phyloP scores from a whole-genome alignment of 2,113 vertebrate species.

The Nesoenas mayeri region DNA sequence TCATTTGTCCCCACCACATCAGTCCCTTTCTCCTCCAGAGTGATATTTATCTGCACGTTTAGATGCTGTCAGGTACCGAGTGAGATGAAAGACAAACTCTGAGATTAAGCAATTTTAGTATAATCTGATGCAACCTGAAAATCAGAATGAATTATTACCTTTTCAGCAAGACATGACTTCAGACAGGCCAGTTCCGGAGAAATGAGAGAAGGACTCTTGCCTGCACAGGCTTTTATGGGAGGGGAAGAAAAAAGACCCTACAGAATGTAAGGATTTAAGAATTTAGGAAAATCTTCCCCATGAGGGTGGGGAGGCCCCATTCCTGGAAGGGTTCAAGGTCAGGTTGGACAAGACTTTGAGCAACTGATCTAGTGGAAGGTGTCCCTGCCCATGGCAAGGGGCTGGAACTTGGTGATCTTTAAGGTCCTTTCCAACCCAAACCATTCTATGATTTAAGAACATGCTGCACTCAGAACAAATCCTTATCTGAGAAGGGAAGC shows the following conservation, averaged over 20 bases:
- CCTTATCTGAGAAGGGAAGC: not conserved
- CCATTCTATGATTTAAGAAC: not conserved
- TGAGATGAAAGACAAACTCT: not conserved
- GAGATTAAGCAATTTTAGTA: not conserved
- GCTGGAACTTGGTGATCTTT: too few species aligned
- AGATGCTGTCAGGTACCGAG: not conserved
- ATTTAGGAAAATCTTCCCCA: too few species aligned
- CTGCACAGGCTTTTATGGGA: not conserved
- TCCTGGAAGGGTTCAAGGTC: too few species aligned
- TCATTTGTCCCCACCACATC: not conserved
- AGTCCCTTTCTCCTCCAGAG: not conserved
- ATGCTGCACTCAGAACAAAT: not conserved
- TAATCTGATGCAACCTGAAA: conserved; percentile 15
- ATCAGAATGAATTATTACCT: conserved; percentile 9
- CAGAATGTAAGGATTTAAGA: not conserved
- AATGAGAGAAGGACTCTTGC: not conserved
- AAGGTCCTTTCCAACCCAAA: too few species aligned
- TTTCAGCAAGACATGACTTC: not conserved
- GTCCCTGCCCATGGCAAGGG: too few species aligned
- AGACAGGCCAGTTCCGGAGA: not conserved
- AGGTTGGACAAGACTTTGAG: too few species aligned
- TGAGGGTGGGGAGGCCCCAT: too few species aligned
- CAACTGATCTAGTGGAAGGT: too few species aligned
- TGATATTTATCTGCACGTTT: not conserved
- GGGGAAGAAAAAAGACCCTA: not conserved